phyloP scores from a whole-genome alignment of 2,888 invertebrate genomes.

The Bellardia pandia region DNA sequence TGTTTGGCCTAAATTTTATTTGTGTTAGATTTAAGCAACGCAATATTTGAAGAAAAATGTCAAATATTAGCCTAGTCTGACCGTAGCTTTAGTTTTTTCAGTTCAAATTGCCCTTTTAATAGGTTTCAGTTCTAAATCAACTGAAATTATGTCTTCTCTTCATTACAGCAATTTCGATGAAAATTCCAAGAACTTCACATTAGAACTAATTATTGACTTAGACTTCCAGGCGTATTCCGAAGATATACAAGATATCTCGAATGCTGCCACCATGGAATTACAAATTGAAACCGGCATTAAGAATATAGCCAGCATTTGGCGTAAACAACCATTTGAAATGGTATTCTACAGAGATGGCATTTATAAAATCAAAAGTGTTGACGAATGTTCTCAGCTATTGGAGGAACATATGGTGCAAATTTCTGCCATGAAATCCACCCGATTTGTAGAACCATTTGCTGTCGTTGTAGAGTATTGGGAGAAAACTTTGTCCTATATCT shows the following conservation, averaged over 20 bases:
- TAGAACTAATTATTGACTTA: slow-evolving; percentile 91
- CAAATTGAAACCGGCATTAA: slow-evolving; percentile 92
- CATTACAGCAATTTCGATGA: slow-evolving; percentile 89
- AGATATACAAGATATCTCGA: slow-evolving; percentile 93
- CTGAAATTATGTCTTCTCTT: background rate
- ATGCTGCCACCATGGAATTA: slow-evolving; percentile 94
- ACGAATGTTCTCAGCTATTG: slow-evolving; percentile 90
- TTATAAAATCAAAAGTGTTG: slow-evolving; percentile 89
- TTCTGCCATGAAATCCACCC: slow-evolving; percentile 94
- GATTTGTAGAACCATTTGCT: slow-evolving; percentile 93
- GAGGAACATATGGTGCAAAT: slow-evolving; percentile 94
- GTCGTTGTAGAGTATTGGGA: slow-evolving; percentile 95
- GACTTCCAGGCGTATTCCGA: slow-evolving; percentile 93
- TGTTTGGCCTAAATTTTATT: too few species aligned
- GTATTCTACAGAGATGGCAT: slow-evolving; percentile 88
- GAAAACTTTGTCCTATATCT: slow-evolving; percentile 90
- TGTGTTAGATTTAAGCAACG: too few species aligned
- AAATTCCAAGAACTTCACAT: slow-evolving; percentile 90
- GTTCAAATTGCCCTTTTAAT: too few species aligned
- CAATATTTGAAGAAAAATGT: too few species aligned
- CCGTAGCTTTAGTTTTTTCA: too few species aligned
- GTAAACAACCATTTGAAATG: slow-evolving; percentile 89
- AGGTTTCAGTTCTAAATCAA: too few species aligned
- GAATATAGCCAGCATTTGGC: slow-evolving; percentile 90
- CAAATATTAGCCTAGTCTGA: too few species aligned